Percentiles rank a stretch among this genome's conserved stretches.
phyloP scores from a whole-genome alignment of 2,113 vertebrate species.

The Pachypanchax playfairii region DNA sequence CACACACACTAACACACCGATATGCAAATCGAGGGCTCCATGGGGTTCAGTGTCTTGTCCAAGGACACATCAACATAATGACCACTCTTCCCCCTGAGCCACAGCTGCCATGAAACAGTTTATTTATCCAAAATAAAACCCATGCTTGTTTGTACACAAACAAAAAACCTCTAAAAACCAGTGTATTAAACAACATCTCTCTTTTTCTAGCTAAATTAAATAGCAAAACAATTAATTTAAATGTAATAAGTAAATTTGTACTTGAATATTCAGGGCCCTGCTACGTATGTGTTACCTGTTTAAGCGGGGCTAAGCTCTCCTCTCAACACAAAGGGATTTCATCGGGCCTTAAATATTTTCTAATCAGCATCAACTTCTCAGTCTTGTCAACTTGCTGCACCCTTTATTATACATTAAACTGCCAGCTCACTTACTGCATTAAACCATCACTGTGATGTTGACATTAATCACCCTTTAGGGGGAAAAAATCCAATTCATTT shows the following conservation, averaged over 20 bases:
- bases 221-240: neutral
- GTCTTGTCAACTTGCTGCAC: neutral
- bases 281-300: no score
- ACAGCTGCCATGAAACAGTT: no score
- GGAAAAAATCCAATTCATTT: neutral
- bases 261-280: no score
- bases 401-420: neutral
- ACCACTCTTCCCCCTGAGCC: no score
- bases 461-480: neutral
- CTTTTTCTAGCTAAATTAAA: constrained; percentile 1
- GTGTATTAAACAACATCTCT: constrained; percentile 1
- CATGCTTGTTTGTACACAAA: neutral
- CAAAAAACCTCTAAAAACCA: neutral
- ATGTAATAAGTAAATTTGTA: neutral
- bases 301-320: no score
- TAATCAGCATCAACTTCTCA: neutral
- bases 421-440: neutral
- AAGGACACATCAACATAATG: no score
- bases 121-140: no score
- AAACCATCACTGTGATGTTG: neutral
- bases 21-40: no score
- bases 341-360: no score
- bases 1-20: no score
- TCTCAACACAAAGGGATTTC: no score
- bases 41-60: no score